Base-by-base conservation (phyloP, 1,140 invertebrate genomes). In the Drosophila fuyamai region DNA sequence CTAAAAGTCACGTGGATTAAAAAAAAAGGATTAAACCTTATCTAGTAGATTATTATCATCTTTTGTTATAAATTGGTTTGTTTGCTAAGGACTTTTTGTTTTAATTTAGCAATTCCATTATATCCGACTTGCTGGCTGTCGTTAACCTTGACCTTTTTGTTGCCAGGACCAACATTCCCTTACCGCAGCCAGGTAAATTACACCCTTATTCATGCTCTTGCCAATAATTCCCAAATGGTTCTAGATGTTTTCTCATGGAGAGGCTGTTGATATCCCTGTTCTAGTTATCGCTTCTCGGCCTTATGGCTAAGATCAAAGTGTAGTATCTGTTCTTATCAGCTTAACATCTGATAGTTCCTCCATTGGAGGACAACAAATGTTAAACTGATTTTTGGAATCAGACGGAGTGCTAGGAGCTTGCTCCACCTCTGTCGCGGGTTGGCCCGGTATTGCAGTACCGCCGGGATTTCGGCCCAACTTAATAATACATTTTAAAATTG, bases 301-400 rank as follows among this genome's bases (percentile, higher is more conserved):
- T 92, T 91, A 91, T 92, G 92, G 93, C 93, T 93, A 93, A 93
- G 93, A 93, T 93, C 93, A 93, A 93, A 93, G 93, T 93, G 93
- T 93, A 93, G 93, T 93, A 93, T 94, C 94, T 94, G 94, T 94
- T 95, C 94, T 94, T 94, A 94, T 94, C 93, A 94, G 94, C 94
- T 94, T 94, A 94, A 94, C 94, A 94, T 94, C 94, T 94, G 94
- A 94, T 94, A 94, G 93, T 93, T 35, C 29, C 92, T 90, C 92
- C 93, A 94, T 94, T 89, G 93, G 92, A 93, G 92, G 91, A 91
- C 93, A 94, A 94, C 91, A 91, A 89, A 94, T 94, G 94, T 95
- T 94, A 94, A 94, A 93, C 94, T 58, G 57, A 76, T 77, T 76
- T 76, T 76, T 74, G 61, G 56, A 67, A 74, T 41, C 38, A 57